Evolutionary conservation across 2,797 vertebrate genomes (phyloP).

Genomic region (Erethizon dorsatum): DNA sequence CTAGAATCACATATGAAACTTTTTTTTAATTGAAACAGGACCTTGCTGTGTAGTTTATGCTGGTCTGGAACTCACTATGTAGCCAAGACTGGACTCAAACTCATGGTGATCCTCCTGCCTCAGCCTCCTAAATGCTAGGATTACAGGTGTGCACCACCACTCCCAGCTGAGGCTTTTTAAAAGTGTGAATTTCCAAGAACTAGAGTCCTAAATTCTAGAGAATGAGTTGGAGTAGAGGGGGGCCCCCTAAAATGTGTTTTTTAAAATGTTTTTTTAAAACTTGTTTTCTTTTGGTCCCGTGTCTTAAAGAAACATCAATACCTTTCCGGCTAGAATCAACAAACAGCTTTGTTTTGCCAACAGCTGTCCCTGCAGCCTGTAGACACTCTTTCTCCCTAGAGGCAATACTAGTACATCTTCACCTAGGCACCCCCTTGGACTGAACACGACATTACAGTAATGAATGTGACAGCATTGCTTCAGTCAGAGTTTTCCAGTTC

Average conservation of each 20-base stretch:
- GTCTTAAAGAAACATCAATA: conserved; percentile 50
- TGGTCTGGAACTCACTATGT: not conserved
- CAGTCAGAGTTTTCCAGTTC: not conserved
- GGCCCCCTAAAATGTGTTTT: not conserved
- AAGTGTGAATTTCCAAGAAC: not conserved
- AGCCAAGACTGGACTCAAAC: not conserved
- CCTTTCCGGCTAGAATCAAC: conserved; percentile 39
- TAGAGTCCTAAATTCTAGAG: not conserved
- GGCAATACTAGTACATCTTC: not conserved
- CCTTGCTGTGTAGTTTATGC: not conserved
- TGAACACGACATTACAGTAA: not conserved
- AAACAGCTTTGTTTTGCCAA: conserved; percentile 21
- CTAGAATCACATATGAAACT: not conserved
- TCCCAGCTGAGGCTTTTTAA: not conserved
- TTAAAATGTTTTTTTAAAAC: not conserved
- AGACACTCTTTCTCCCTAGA: not conserved
- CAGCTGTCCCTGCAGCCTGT: not conserved
- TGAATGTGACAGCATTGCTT: not conserved
- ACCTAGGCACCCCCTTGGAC: not conserved
- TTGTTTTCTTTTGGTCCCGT: conserved; percentile 5
- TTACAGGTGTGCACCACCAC: not conserved
- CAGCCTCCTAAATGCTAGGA: not conserved
- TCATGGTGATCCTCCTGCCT: not conserved
- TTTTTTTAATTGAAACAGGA: not conserved
- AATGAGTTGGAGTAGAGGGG: not conserved